Conservation (phyloP, 30 jellyfish, hydroid and myxozoan species). For the Turritopsis rubra region DNA sequence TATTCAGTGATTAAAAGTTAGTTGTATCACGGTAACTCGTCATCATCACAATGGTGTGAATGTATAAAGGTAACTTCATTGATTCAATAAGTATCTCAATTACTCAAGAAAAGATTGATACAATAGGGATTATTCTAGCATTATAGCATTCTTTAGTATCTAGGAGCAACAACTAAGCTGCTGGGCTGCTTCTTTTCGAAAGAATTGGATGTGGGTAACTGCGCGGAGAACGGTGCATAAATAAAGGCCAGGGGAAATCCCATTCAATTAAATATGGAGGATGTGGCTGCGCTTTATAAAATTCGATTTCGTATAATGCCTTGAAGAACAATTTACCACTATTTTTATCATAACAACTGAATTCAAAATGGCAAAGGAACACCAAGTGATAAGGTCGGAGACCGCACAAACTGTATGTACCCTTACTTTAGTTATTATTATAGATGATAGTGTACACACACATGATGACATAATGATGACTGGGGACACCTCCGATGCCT, state of each 20-base stretch:
- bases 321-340: too few relatives aligned
- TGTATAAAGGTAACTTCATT: not conserved
- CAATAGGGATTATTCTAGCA: not conserved
- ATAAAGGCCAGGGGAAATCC: not conserved
- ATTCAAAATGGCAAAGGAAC: not conserved
- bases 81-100: not conserved
- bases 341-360: too few relatives aligned
- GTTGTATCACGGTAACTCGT: not conserved
- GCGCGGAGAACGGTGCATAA: not conserved
- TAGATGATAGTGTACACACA: too few relatives aligned
- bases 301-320: not conserved
- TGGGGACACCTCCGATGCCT: too few relatives aligned
- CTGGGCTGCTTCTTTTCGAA: not conserved
- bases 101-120: not conserved
- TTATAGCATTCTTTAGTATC: not conserved
- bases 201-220: not conserved
- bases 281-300: not conserved
- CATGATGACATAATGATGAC: too few relatives aligned
- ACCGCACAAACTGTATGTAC: not conserved
- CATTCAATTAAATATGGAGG: not conserved
- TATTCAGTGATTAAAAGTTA: too few relatives aligned
- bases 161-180: not conserved
- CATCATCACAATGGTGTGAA: not conserved
- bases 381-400: not conserved
- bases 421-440: too few relatives aligned